These are phyloP conservation scores for Cebus imitator DNA, from an alignment of 2,113 vertebrate genomes.

Conservation along the genomic window DNA sequence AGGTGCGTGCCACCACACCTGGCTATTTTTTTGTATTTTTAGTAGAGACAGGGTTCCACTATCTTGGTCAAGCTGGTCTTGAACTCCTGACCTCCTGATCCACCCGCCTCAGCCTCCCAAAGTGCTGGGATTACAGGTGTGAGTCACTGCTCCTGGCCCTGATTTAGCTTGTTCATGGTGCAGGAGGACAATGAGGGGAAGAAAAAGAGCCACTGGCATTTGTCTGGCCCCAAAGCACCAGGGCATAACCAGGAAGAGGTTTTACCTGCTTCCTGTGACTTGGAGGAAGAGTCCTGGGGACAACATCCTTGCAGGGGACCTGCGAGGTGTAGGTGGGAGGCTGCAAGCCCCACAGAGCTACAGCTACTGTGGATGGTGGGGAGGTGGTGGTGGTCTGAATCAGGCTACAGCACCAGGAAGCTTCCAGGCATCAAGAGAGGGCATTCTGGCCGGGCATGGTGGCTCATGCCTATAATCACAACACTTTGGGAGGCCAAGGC, in stretches of 20 bases:
- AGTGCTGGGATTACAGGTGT: too few relatives aligned
- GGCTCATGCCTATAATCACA: too few relatives aligned
- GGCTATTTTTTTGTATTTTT: too few relatives aligned
- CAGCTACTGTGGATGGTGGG: accelerated
- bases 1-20: too few relatives aligned
- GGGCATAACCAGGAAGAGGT: background rate
- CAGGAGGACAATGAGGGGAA: too few relatives aligned
- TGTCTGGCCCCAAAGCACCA: background rate
- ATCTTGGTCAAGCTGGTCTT: too few relatives aligned
- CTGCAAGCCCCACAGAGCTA: background rate
- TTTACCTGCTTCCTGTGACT: background rate
- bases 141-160: too few relatives aligned
- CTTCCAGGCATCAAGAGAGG: background rate
- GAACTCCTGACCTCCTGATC: too few relatives aligned
- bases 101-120: too few relatives aligned
- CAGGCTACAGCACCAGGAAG: background rate
- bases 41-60: too few relatives aligned
- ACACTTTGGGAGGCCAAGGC: too few relatives aligned
- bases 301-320: background rate
- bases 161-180: background rate
- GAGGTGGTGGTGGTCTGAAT: background rate
- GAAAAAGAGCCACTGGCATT: accelerated
- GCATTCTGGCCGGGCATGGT: too few relatives aligned
- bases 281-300: background rate
- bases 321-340: accelerated